Percentiles rank a stretch among this genome's conserved stretches.
Conservation (phyloP, 2,797 vertebrate species). For the Lateolabrax maculatus region DNA sequence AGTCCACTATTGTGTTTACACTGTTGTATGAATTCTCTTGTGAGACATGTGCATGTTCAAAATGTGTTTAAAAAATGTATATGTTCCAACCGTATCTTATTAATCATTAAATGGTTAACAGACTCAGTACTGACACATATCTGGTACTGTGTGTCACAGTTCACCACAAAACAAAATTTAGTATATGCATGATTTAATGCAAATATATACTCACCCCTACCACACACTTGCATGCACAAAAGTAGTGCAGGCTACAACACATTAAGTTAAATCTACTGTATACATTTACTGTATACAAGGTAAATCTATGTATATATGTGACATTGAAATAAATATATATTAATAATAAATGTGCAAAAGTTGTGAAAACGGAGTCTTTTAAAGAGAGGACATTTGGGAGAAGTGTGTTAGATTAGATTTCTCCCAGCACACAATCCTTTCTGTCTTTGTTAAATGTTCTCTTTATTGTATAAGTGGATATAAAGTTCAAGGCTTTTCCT, state of each 20-base stretch:
- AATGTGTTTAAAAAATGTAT: background rate
- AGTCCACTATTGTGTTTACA: no score
- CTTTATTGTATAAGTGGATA: conserved; percentile 51
- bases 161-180: no score
- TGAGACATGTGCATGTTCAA: no score
- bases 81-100: no score
- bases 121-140: no score
- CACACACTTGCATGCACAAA: background rate
- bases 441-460: conserved; percentile 61
- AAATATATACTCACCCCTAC: background rate
- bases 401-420: conserved; percentile 38
- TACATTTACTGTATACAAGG: no score
- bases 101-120: background rate
- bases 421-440: conserved; percentile 39
- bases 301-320: background rate
- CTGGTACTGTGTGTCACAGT: no score
- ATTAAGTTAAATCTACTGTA: no score
- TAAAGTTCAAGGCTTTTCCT: conserved; percentile 52
- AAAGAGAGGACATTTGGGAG: conserved; percentile 41
- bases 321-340: background rate
- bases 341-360: background rate
- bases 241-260: background rate
- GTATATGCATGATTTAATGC: background rate
- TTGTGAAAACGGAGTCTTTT: conserved; percentile 13
- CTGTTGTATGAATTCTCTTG: no score